Conservation (phyloP, 2,113 vertebrate species). For the Chroicocephalus ridibundus region DNA sequence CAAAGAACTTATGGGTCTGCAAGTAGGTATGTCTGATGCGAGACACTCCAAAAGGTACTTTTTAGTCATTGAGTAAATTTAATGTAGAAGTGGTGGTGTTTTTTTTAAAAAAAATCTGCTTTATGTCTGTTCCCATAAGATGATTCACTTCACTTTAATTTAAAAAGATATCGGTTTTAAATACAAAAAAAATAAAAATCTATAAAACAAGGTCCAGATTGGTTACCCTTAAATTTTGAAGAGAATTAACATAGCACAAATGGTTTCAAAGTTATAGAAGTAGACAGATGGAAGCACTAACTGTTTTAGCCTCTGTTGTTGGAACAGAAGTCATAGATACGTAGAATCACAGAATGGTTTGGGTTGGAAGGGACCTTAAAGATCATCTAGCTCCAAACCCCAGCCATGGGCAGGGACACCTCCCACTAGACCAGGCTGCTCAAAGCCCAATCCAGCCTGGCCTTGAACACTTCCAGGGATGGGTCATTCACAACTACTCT, state of each 20-base stretch:
- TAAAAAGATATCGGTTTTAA: background rate
- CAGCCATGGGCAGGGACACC: background rate
- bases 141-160: background rate
- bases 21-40: background rate
- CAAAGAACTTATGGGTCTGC: background rate
- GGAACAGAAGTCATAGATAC: background rate
- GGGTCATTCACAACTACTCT: background rate
- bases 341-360: background rate
- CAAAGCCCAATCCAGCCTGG: background rate
- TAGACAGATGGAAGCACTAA: constrained; percentile 10
- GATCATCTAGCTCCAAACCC: background rate
- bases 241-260: background rate
- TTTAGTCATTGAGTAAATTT: background rate
- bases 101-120: background rate
- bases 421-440: background rate
- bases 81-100: background rate
- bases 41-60: background rate
- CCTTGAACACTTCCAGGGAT: background rate
- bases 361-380: background rate
- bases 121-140: background rate
- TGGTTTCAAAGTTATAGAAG: background rate
- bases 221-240: background rate
- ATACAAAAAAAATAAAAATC: no score
- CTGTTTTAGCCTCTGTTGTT: background rate
- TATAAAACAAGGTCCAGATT: background rate